Evolutionary conservation across 2,797 vertebrate genomes (phyloP).

Genomic region (Sebastes aleutianus): DNA sequence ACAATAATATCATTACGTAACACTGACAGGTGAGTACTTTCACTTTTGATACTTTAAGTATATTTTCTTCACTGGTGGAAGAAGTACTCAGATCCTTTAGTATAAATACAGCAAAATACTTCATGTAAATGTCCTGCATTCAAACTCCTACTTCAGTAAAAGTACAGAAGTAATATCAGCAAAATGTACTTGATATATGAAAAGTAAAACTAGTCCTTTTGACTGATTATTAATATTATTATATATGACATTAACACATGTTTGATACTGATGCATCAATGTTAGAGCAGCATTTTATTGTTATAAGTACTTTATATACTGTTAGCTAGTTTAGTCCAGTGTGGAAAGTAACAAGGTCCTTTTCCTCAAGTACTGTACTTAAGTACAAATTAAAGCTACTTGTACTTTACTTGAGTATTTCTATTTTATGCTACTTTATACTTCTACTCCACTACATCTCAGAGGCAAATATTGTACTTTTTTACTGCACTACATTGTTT

Average conservation of each 20-base stretch:
- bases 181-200: neutral
- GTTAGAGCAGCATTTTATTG: no score
- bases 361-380: neutral
- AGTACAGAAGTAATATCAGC: neutral
- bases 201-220: neutral
- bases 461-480: neutral
- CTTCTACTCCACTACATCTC: neutral
- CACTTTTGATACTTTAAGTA: neutral
- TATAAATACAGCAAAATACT: neutral
- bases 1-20: no score
- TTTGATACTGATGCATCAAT: neutral
- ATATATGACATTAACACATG: neutral
- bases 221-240: neutral
- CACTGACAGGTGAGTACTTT: neutral
- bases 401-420: neutral
- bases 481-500: neutral
- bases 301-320: neutral
- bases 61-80: neutral
- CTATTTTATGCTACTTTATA: neutral
- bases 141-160: neutral
- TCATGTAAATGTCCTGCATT: neutral
- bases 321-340: neutral
- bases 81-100: neutral
- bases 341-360: neutral
- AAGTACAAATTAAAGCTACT: neutral